Percentiles rank a stretch among this genome's conserved stretches.
Evolutionary conservation across 1,140 invertebrate genomes (phyloP).

Genomic region (Phortica variegata): DNA sequence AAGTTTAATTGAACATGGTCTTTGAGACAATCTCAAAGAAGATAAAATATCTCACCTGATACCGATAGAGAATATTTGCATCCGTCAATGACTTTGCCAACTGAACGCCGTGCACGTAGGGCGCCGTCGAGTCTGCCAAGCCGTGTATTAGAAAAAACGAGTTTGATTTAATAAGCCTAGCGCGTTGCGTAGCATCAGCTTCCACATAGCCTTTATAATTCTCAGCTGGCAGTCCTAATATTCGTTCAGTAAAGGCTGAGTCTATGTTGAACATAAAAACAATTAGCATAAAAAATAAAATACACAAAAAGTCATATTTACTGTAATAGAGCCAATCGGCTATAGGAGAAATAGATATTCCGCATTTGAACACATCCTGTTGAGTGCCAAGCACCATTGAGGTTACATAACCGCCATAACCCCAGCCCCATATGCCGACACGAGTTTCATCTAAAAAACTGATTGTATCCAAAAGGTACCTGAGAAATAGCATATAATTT

Average conservation of each 20-base stretch:
- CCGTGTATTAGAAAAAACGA: constrained; percentile 89
- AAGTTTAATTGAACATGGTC: constrained; percentile 3
- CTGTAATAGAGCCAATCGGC: constrained; percentile 94
- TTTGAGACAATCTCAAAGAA: background rate
- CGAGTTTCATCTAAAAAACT: constrained; percentile 84
- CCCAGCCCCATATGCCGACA: constrained; percentile 94
- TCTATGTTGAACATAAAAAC: constrained; percentile 63
- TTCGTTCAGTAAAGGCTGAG: constrained; percentile 91
- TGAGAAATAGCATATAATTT: constrained; percentile 44
- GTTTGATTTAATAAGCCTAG: constrained; percentile 79
- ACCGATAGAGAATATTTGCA: constrained; percentile 83
- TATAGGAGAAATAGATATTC: constrained; percentile 89
- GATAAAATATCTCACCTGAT: constrained; percentile 71
- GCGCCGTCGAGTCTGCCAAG: constrained; percentile 81
- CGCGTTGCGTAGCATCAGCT: constrained; percentile 83
- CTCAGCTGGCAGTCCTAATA: constrained; percentile 82
- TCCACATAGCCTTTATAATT: constrained; percentile 93
- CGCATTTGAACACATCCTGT: constrained; percentile 85
- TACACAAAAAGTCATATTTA: constrained; percentile 59
- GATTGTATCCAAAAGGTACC: constrained; percentile 76
- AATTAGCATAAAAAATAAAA: background rate
- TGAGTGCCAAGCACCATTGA: constrained; percentile 84
- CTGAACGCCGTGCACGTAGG: constrained; percentile 87
- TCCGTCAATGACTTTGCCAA: constrained; percentile 83
- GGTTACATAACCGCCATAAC: constrained; percentile 93